phyloP scores from a whole-genome alignment of 2,888 invertebrate genomes.

The Pimpla rufipes region DNA sequence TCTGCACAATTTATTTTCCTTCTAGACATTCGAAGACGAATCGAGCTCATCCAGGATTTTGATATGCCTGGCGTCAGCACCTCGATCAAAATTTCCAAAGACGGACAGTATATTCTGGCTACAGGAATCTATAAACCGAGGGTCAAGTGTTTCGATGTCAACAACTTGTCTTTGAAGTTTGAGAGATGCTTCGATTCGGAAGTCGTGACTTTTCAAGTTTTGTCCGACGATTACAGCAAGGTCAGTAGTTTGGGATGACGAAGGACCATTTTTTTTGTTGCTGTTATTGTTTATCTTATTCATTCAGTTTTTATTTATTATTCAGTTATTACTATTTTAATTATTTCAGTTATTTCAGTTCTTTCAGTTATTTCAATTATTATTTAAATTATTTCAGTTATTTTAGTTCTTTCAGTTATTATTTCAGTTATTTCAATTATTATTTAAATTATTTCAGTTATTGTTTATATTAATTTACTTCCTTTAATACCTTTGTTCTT shows the following conservation, averaged over 20 bases:
- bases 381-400: too few species aligned
- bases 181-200: constrained; percentile 99
- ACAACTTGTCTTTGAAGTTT: constrained; percentile 98
- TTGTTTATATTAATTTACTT: too few species aligned
- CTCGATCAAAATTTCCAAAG: constrained; percentile 93
- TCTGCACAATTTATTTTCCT: constrained; percentile 5
- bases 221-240: constrained; percentile 99
- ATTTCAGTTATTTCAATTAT: too few species aligned
- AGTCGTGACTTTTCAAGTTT: constrained; percentile 95
- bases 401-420: too few species aligned
- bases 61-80: constrained; percentile 99
- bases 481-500: too few species aligned
- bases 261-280: too few species aligned
- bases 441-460: too few species aligned
- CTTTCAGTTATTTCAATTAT: too few species aligned
- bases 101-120: constrained; percentile 96
- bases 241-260: constrained; percentile 86
- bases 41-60: constrained; percentile 99
- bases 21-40: constrained; percentile 93
- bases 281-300: too few species aligned
- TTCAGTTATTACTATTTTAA: background rate
- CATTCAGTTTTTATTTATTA: too few species aligned
- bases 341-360: too few species aligned
- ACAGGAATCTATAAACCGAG: constrained; percentile 98
- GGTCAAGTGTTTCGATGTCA: constrained; percentile 98